Evolutionary conservation across 2,888 invertebrate species (phyloP), one percentile per base, ranked within the genome.

Genomic region (Conchocele bisecta): DNA sequence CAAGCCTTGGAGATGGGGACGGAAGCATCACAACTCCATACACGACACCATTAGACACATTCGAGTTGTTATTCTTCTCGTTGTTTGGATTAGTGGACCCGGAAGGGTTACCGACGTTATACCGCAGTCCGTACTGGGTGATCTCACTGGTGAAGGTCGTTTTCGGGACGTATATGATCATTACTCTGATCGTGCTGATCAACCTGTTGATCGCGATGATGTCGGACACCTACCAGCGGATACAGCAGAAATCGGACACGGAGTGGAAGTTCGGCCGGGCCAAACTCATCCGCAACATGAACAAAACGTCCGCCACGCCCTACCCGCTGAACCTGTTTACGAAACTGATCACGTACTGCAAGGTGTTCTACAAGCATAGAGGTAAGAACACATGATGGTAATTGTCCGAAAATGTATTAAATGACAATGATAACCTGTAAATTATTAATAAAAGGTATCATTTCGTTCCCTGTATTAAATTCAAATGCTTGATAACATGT

Each of bases 161-260:
- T 89, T 98, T 98, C 93, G 98, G 98, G 88, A 94, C 97, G 92
- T 99, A 98, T 94, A 95, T 98, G 95, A 95, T 98, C 94, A 97
- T 99, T 92, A 97, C 98, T 86, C 95, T 98, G 91, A 96, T 99
- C 93, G 98, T 99, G 91, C 95, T 99, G 90, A 97, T 98, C 93
- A 98, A 99, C 93, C 95, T 99, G 92, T 95, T 99, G 92, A 99
- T 99, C 94, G 99, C 99, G 93, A 98, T 99, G 98, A 98, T 99
- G 98, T 98, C 98, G 93, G 98, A 99, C 94, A 99, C 99, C 89
- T 99, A 99, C 93, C 98, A 99, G 92, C 95, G 98, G 91, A 98
- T 98, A 90, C 97, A 99, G 95, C 98, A 98, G 37, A 98, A 99
- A 94, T 99, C 99, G 48, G 99, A 99, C 92, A 98, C 98, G 87